These are phyloP conservation scores for Phaethon lepturus DNA, from an alignment of 2,113 vertebrate species.

Conservation along the genomic window DNA sequence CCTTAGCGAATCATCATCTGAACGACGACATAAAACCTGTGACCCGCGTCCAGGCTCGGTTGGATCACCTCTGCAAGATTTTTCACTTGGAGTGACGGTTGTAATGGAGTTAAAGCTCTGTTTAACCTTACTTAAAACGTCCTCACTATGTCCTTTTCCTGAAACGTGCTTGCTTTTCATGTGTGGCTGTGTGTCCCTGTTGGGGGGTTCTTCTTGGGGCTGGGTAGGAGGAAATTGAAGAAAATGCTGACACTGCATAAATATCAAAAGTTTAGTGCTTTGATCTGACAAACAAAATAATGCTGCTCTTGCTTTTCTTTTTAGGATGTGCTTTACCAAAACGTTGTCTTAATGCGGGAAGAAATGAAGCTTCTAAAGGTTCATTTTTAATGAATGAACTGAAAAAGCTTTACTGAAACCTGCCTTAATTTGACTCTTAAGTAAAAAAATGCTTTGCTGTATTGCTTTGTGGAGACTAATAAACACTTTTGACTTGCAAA, in stretches of 20 bases:
- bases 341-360: background rate
- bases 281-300: background rate
- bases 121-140: background rate
- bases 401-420: background rate
- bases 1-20: rapidly evolving
- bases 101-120: rapidly evolving
- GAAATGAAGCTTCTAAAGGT: background rate
- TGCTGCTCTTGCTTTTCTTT: slow-evolving; percentile 3
- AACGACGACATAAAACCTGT: rapidly evolving
- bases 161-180: background rate
- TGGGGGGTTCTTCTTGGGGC: background rate
- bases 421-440: background rate
- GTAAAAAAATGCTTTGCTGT: background rate
- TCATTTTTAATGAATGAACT: too few relatives aligned
- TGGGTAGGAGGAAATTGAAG: background rate
- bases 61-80: background rate
- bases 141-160: background rate
- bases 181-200: background rate
- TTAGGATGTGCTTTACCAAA: background rate
- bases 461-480: slow-evolving; percentile 28
- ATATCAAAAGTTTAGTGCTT: background rate
- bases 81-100: rapidly evolving
- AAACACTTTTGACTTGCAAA: background rate
- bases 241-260: background rate
- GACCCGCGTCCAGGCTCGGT: rapidly evolving